These are phyloP conservation scores for Hypolimnas misippus DNA, from an alignment of 2,888 invertebrate genomes.

Conservation along the genomic window DNA sequence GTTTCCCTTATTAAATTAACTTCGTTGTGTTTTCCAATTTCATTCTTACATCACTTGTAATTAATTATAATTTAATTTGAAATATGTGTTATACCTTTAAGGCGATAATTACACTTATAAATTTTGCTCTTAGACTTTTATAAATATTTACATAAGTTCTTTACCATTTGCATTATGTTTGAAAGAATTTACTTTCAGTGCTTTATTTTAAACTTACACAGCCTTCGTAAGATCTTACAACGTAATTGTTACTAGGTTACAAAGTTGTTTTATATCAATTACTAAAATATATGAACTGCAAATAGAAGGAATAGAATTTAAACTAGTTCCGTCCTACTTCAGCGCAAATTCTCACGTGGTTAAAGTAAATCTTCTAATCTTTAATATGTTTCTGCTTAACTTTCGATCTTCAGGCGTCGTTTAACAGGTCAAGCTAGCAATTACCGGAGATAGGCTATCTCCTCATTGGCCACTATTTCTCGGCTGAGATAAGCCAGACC, in stretches of 20 bases:
- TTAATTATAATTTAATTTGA: too few species aligned
- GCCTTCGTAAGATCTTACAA: too few species aligned
- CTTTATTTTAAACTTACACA: too few species aligned
- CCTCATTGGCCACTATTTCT: slow-evolving; percentile 14
- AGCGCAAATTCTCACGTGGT: background rate
- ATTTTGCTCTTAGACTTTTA: too few species aligned
- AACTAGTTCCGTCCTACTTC: background rate
- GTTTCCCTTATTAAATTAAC: background rate
- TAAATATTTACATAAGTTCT: too few species aligned
- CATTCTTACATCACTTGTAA: too few species aligned
- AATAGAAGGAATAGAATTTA: background rate
- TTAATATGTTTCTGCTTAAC: slow-evolving; percentile 4
- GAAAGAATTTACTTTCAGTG: too few species aligned
- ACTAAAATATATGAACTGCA: background rate
- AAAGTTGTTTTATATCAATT: too few species aligned
- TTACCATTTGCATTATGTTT: too few species aligned
- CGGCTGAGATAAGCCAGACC: slow-evolving; percentile 18
- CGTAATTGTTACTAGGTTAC: too few species aligned
- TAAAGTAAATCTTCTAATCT: background rate
- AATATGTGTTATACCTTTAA: too few species aligned
- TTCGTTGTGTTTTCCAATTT: background rate
- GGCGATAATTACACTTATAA: too few species aligned
- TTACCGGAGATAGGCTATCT: slow-evolving; percentile 20
- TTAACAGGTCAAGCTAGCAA: slow-evolving; percentile 20
- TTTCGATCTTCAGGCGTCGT: slow-evolving; percentile 14